Evolutionary conservation across 2,797 vertebrate species (phyloP).

Genomic region (Anas bernieri): DNA sequence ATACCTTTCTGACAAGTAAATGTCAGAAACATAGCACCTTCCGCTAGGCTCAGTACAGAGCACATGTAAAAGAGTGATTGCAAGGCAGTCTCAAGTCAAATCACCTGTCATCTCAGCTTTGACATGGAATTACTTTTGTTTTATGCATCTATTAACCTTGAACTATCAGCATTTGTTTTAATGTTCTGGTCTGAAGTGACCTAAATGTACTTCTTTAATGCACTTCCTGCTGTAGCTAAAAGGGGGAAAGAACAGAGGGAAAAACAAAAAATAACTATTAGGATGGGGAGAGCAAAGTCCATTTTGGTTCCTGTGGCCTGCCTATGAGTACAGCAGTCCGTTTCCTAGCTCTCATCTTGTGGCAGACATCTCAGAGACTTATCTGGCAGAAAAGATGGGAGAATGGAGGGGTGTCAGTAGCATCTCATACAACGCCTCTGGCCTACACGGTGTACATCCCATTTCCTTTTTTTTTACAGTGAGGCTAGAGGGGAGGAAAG

Average conservation of each 20-base stretch:
- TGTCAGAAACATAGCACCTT: constrained; percentile 82
- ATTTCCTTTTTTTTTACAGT: background rate
- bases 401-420: accelerated
- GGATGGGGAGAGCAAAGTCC: background rate
- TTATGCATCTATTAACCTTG: constrained; percentile 98
- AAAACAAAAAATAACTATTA: background rate
- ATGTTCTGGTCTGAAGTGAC: constrained; percentile 81
- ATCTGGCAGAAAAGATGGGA: background rate
- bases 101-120: constrained; percentile 93
- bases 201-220: constrained; percentile 80
- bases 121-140: constrained; percentile 96
- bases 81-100: constrained; percentile 92
- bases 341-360: background rate
- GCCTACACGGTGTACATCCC: accelerated
- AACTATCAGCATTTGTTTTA: constrained; percentile 94
- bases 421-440: accelerated
- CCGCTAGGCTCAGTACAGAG: constrained; percentile 73
- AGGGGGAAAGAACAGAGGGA: background rate
- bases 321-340: background rate
- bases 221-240: constrained; percentile 58
- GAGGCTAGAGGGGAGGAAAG: background rate
- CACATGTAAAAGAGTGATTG: constrained; percentile 90
- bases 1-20: constrained; percentile 84
- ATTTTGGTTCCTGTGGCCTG: background rate
- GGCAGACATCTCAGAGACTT: background rate